phyloP scores from a whole-genome alignment of 2,113 vertebrate genomes.

The Natator depressus region DNA sequence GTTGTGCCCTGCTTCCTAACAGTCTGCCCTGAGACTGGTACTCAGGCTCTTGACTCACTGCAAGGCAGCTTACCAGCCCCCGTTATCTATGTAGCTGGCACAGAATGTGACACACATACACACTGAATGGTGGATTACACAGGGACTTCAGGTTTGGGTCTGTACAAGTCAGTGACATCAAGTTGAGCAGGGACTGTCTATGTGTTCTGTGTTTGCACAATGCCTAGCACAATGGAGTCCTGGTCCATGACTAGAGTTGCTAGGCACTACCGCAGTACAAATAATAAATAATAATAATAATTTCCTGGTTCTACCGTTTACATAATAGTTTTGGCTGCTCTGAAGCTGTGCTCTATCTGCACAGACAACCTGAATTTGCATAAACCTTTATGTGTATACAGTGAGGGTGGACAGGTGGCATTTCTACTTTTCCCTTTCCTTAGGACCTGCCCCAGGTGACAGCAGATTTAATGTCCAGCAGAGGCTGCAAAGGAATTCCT shows the following conservation, averaged over 20 bases:
- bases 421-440: background rate
- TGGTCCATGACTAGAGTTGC: background rate
- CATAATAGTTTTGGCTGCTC: background rate
- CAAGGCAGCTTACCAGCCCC: background rate
- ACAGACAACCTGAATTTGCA: background rate
- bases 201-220: background rate
- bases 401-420: background rate
- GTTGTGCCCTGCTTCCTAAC: background rate
- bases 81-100: background rate
- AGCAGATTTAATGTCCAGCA: background rate
- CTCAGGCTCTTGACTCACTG: background rate
- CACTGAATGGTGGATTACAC: too few species aligned
- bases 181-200: background rate
- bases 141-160: background rate
- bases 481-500: background rate
- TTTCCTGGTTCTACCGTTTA: background rate
- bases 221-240: background rate
- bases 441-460: background rate
- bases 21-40: background rate
- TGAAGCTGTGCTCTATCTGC: rapidly evolving
- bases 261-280: rapidly evolving
- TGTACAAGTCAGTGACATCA: background rate
- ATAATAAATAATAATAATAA: background rate
- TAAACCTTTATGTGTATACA: background rate
- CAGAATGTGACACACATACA: background rate